Evolutionary conservation across 2,113 vertebrate species (phyloP), one percentile per base, ranked within the genome.

Genomic region (Muntiacus reevesi): DNA sequence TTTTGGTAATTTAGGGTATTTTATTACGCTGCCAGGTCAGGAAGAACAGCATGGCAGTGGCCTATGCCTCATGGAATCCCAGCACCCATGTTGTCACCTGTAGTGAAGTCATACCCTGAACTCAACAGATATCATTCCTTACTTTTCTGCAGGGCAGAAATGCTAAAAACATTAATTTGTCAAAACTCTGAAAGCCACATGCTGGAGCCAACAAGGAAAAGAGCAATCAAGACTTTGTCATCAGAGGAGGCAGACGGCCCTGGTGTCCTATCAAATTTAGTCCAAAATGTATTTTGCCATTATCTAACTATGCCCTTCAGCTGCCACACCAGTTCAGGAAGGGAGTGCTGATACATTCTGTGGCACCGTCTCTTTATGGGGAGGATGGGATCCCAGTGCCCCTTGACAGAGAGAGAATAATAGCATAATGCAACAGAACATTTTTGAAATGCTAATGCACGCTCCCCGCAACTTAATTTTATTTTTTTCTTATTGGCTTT

Each of bases 361-460:
- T 27, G 95, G 97, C 89, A 16, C 8, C 2, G 62, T 59, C 89
- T 98, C 96, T 95, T 97, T 79, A 91, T 60, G 93, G 57, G 87
- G 97, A 97, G 98, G 98, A 97, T 0, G 33, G 98, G 91, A 96
- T 97, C 97, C 97, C 74, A 50, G 95, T 97, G 97, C 97, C 98
- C 98, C 98, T 98, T 98, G 98, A 97, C 98, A 97, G 96, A 97
- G 95, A 97, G 95, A 96, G 97, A 97, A 98, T 97, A 97, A 98
- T 59, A 89, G 87, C 59, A 25, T 78, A 95, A 97, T 93, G 94
- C 97, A 98, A 97, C 92, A 40, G 97, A 98, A 97, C 95, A 57
- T 79, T 98, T 98, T 97, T 97, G 97, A 99, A 98, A 99, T 99
- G 98, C 98, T 99, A 98, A 99, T 98, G 97, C 96, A 98, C 45